Conservation (phyloP, 2,113 vertebrate genomes). For the Dolichallabes microphthalmus region DNA sequence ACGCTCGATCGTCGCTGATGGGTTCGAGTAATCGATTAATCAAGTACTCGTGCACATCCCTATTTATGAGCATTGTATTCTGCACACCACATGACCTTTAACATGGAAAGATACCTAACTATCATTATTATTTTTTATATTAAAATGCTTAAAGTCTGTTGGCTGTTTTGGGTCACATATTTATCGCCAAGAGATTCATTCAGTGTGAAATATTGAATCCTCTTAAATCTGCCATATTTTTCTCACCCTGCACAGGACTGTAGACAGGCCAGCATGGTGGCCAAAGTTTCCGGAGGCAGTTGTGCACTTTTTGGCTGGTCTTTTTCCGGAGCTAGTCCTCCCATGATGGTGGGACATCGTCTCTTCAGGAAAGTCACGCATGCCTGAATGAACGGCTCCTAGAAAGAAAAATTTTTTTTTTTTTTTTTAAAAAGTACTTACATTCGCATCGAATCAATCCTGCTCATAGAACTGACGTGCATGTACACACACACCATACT, state of each 20-base stretch:
- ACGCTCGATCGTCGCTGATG: too few relatives aligned
- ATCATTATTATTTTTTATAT: too few relatives aligned
- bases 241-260: constrained; percentile 96
- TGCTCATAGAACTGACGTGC: neutral
- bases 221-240: neutral
- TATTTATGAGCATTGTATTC: neutral
- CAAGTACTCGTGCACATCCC: too few relatives aligned
- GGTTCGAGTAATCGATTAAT: too few relatives aligned
- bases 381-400: constrained; percentile 98
- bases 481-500: constrained; percentile 48
- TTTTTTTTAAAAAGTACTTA: too few relatives aligned
- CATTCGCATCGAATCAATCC: constrained; percentile 23
- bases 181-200: neutral
- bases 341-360: constrained; percentile 96
- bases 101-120: neutral
- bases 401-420: too few relatives aligned
- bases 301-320: constrained; percentile 99
- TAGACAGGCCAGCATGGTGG: constrained; percentile 93
- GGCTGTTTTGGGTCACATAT: neutral
- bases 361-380: constrained; percentile 98
- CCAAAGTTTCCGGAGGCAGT: constrained; percentile 94
- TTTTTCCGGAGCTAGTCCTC: constrained; percentile 95
- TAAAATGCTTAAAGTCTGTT: too few relatives aligned
- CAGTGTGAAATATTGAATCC: neutral
- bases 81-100: neutral